Evolutionary conservation across 2,797 vertebrate genomes (phyloP), one percentile per base, ranked within the genome.

Genomic region (Tauraco hartlaubi): DNA sequence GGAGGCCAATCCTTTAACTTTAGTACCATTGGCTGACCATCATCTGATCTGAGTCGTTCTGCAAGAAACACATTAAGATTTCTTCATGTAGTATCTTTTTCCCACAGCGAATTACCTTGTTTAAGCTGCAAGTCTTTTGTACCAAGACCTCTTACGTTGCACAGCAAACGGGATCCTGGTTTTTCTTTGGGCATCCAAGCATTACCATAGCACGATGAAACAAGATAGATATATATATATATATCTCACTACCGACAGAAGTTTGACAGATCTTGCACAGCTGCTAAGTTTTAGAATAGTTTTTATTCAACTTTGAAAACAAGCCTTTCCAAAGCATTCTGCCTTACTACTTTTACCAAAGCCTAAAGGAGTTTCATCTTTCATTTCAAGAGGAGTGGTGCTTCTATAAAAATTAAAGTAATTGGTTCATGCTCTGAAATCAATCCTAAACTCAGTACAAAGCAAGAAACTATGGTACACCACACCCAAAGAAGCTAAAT

Each of bases 1-100:
- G 85, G 99, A 95, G 99, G 99, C 99, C 99, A 99, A 17, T 99
- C 99, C 97, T 99, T 99, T 92, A 99, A 98, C 97, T 99, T 99
- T 56, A 99, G 98, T 94, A 99, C 99, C 99, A 99, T 99, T 56
- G 99, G 99, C 61, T 98, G 98, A 18, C 99, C 99, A 44, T 99
- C 99, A 51, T 95, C 96, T 87, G 99, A 99, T 89, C 99, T 98
- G 63, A 99, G 98, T 71, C 99, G 98, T 91, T 99, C 99, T 99
- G 95, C 54, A 97, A 97, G 78, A 94, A 88, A 96, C 35, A 94
- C 73, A 93, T 77, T 31, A 58, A 86, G 21, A 88, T 85, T 88
- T 90, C 49, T 84, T 46, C 37, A 55, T 16, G 48, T 26, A 61
- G 0, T 17, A 46, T 14, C 29, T 61, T 80, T 73, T 77, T 21